Conservation (phyloP, 2,113 vertebrate species). For the Notarius lentiginosus region DNA sequence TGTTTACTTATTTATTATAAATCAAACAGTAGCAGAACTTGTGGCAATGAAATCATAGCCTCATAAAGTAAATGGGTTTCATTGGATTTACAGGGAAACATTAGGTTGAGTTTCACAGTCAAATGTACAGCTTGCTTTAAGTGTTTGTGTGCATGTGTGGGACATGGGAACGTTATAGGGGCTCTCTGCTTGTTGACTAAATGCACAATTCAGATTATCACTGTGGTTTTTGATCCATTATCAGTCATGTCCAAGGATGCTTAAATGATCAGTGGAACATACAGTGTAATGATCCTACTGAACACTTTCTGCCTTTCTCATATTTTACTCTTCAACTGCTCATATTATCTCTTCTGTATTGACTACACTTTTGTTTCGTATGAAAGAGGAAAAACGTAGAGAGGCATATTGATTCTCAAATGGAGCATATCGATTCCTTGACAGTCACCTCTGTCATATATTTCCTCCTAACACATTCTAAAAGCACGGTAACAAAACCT, state of each 20-base stretch:
- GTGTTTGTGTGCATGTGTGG: slow-evolving; percentile 11
- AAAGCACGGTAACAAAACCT: slow-evolving; percentile 9
- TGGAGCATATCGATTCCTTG: neutral
- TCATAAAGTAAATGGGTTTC: slow-evolving; percentile 20
- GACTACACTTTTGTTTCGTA: neutral
- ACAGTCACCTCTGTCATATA: neutral
- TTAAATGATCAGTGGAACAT: slow-evolving; percentile 1
- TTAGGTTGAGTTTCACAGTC: neutral
- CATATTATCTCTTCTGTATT: neutral
- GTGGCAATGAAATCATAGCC: slow-evolving; percentile 18
- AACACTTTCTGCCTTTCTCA: neutral
- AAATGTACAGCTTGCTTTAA: neutral
- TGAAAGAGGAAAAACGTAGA: neutral
- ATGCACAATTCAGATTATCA: neutral
- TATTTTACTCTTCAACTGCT: neutral
- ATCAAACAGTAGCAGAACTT: slow-evolving; percentile 4
- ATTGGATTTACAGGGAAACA: slow-evolving; percentile 35
- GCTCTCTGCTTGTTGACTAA: neutral
- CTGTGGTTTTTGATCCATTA: neutral
- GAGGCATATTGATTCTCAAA: neutral
- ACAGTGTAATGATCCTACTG: neutral
- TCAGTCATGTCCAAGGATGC: neutral
- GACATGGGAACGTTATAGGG: neutral
- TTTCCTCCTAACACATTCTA: neutral
- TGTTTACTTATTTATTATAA: neutral